A percentile compares a stretch with the other conserved stretches of the same genome.
These are phyloP conservation scores for Petrolisthes manimaculis DNA, from an alignment of 2,888 invertebrate genomes.

Conservation along the genomic window DNA sequence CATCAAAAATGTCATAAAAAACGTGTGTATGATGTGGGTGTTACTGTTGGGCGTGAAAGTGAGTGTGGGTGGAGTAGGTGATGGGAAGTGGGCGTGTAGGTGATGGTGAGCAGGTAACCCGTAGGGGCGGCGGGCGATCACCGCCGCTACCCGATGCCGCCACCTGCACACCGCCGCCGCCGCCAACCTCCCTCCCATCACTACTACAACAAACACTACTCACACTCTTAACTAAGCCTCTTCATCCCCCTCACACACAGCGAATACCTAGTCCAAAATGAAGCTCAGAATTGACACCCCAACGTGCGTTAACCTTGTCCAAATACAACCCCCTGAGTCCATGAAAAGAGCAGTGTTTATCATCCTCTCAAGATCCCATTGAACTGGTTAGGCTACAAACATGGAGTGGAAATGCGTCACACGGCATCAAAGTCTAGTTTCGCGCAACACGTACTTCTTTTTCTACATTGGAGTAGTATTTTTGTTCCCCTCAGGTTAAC, in stretches of 20 bases:
- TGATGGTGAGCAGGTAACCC: conserved; percentile 51
- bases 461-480: too few species aligned
- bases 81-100: conserved; percentile 26
- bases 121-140: conserved; percentile 15
- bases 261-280: too few species aligned
- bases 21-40: conserved; percentile 25
- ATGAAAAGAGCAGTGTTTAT: too few species aligned
- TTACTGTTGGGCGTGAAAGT: neutral
- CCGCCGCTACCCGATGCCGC: conserved; percentile 41
- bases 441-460: too few species aligned
- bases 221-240: conserved; percentile 18
- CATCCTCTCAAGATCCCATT: too few species aligned
- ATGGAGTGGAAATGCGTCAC: too few species aligned
- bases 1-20: neutral
- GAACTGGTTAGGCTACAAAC: too few species aligned
- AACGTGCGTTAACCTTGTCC: too few species aligned
- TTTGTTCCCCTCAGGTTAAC: too few species aligned
- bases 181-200: neutral
- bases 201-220: neutral
- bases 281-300: too few species aligned
- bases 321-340: too few species aligned
- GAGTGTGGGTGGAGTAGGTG: neutral
- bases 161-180: conserved; percentile 34
- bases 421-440: too few species aligned
- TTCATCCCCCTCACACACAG: conserved; percentile 2